These are phyloP conservation scores for Vombatus ursinus DNA, from an alignment of 2,113 vertebrate species.

Conservation along the genomic window DNA sequence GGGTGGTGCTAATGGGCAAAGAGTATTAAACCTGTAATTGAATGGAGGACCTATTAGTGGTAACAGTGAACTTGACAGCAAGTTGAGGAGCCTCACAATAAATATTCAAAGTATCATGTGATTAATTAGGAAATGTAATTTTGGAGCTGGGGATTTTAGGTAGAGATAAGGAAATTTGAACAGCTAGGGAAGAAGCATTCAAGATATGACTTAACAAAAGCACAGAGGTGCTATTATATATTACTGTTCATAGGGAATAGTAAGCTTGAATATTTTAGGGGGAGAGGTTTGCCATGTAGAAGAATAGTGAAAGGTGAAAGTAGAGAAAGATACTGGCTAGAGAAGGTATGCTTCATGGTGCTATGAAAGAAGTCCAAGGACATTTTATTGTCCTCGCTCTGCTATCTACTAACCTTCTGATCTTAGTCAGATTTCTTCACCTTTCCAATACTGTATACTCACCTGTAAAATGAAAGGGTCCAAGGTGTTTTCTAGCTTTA, in stretches of 20 bases:
- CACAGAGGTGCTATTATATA: not conserved
- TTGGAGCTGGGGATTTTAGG: slow-evolving; percentile 17
- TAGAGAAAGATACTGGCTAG: not conserved
- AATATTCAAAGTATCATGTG: not conserved
- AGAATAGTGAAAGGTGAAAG: not conserved
- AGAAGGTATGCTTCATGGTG: not conserved
- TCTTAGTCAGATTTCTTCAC: not conserved
- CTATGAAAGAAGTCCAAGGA: not conserved
- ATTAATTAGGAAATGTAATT: not conserved
- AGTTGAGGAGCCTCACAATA: not conserved
- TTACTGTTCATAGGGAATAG: not conserved
- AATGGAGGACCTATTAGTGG: not conserved
- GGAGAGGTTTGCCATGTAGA: not conserved
- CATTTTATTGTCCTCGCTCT: not conserved
- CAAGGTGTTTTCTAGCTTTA: slow-evolving; percentile 24
- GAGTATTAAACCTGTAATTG: not conserved
- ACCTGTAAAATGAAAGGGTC: slow-evolving; percentile 19
- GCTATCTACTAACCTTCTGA: not conserved
- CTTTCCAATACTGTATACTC: not conserved
- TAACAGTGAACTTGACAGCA: not conserved
- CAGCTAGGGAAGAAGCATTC: not conserved
- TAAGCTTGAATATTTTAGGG: not conserved
- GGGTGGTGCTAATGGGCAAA: not conserved
- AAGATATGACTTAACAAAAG: not conserved
- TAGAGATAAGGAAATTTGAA: not conserved